Conservation (phyloP, 2,797 vertebrate species). For the Eospalax fontanierii region DNA sequence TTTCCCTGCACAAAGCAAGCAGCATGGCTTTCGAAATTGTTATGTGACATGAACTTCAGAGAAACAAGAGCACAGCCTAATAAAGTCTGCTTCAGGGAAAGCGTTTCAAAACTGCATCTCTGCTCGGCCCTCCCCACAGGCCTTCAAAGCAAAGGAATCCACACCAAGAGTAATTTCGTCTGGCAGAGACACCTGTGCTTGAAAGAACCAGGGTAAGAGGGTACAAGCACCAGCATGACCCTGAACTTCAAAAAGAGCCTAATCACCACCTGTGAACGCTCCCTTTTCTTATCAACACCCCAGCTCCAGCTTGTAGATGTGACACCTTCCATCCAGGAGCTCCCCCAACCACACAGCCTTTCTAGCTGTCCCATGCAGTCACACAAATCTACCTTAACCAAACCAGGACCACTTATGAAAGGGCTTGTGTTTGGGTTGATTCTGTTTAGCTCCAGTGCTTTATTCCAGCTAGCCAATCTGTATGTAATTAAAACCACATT, state of each 20-base stretch:
- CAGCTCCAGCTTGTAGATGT: slow-evolving; percentile 72
- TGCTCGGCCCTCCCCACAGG: background rate
- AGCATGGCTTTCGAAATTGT: background rate
- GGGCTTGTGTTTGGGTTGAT: slow-evolving; percentile 78
- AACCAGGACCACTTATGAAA: slow-evolving; percentile 69
- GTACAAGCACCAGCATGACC: background rate
- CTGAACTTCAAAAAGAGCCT: slow-evolving; percentile 23
- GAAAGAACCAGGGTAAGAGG: background rate
- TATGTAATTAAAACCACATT: slow-evolving; percentile 86
- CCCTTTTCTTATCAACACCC: slow-evolving; percentile 64
- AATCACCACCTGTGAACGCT: background rate
- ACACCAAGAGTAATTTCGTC: background rate
- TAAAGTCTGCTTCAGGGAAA: background rate
- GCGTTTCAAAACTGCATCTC: background rate
- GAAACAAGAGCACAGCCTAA: background rate
- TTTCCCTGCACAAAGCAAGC: background rate
- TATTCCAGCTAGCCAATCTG: slow-evolving; percentile 83
- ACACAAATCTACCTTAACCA: slow-evolving; percentile 71
- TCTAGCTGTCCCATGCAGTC: slow-evolving; percentile 58
- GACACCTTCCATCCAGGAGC: slow-evolving; percentile 6
- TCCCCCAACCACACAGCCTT: slow-evolving; percentile 54
- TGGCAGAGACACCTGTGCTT: background rate
- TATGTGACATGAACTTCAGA: background rate
- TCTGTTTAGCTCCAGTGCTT: slow-evolving; percentile 72
- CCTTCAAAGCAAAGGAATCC: background rate